phyloP scores from a whole-genome alignment of 2,797 vertebrate genomes.

The Sternarchorhynchus goeldii region DNA sequence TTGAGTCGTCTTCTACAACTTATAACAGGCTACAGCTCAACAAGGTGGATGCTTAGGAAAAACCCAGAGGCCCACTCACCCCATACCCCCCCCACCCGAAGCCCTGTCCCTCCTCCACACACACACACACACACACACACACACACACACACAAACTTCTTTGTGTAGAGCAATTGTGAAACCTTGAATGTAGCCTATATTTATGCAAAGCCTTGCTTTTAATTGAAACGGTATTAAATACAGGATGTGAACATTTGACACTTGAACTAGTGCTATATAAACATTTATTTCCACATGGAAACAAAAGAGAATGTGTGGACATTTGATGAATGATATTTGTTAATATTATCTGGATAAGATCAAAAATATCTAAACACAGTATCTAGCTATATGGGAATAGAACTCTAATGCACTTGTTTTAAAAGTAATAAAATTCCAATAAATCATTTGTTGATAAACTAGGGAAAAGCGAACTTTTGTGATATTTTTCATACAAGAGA shows the following conservation, averaged over 20 bases:
- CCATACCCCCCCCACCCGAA: too few species aligned
- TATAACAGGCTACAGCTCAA: background rate
- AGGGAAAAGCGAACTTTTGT: background rate
- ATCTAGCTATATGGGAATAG: background rate
- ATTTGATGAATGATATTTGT: background rate
- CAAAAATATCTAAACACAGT: background rate
- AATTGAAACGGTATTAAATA: background rate
- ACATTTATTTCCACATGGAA: too few species aligned
- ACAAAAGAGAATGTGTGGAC: background rate
- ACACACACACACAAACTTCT: too few species aligned
- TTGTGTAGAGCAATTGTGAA: background rate
- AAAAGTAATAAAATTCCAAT: conserved; percentile 6
- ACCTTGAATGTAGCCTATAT: too few species aligned
- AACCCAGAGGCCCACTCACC: too few species aligned
- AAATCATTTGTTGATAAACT: conserved; percentile 7
- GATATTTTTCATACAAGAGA: conserved; percentile 8
- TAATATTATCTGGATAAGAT: background rate
- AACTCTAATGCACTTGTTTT: background rate
- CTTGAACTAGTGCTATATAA: background rate
- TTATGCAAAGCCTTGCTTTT: background rate
- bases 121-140: too few species aligned
- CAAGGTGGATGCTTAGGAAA: too few species aligned
- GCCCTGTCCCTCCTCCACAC: too few species aligned
- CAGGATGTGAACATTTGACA: background rate
- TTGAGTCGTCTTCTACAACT: background rate